Conservation (phyloP, 1,140 invertebrate genomes). For the Aculops lycopersici region DNA sequence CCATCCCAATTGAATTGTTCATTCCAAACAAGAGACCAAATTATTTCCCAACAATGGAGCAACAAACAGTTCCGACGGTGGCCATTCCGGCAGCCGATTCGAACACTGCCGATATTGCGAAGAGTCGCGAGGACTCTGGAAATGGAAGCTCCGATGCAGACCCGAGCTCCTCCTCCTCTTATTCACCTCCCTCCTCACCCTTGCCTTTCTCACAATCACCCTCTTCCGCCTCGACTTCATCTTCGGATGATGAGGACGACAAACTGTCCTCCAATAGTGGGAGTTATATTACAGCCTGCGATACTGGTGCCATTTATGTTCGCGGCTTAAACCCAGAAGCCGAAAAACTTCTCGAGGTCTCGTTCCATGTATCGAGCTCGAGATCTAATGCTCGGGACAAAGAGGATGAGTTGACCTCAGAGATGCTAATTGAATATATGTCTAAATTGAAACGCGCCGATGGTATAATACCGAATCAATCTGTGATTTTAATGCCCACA, state of each 20-base stretch:
- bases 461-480: neutral
- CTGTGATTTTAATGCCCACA: neutral
- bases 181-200: too few relatives aligned
- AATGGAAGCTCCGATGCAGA: too few relatives aligned
- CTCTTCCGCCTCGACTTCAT: neutral
- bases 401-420: neutral
- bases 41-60: neutral
- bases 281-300: neutral
- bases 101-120: too few relatives aligned
- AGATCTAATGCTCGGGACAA: neutral
- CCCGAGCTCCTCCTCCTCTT: too few relatives aligned
- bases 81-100: neutral
- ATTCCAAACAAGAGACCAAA: neutral
- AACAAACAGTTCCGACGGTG: neutral
- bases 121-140: too few relatives aligned
- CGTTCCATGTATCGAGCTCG: neutral
- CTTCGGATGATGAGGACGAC: too few relatives aligned
- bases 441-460: neutral
- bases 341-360: too few relatives aligned
- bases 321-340: neutral
- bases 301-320: neutral
- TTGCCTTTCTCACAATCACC: too few relatives aligned
- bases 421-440: neutral
- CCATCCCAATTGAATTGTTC: neutral
- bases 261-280: too few relatives aligned